Evolutionary conservation across 2,888 invertebrate species (phyloP), one percentile per base, ranked within the genome.

Genomic region (Ischnura elegans): DNA sequence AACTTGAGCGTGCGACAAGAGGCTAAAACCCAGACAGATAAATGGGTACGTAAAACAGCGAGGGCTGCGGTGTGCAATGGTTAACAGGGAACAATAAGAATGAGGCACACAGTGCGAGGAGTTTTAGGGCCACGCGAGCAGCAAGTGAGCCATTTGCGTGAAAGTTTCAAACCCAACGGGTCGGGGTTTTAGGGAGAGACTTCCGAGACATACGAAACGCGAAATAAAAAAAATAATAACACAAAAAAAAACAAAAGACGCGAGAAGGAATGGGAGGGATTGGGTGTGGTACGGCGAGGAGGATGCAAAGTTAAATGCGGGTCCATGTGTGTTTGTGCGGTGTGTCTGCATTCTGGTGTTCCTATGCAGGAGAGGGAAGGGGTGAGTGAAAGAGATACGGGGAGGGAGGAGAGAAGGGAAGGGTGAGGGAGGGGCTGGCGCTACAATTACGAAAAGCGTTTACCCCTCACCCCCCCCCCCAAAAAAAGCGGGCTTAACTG

Each of bases 11-110:
- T n/a, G n/a, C n/a, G 61, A 86, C 86, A 86, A n/a, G 45, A 86
- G 46, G 46, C 86, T 25, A 86, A 55, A 5, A 55, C 90, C 90
- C 90, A 90, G 90, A 90, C 90, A 90, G 90, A 90, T 90, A 90
- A 90, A 90, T 90, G 90, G 90, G 61, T 43, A 43, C 43, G 43
- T n/a, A 61, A 61, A 51, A 51, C 87, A 87, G 47, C 42, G 55
- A 90, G 86, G n/a, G 86, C 46, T 46, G 86, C 46, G 86, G 86
- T n/a, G n/a, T n/a, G n/a, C 36, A 86, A 51, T 86, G 86, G 86
- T 86, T 86, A 86, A 46, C 86, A 51, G 86, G 86, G 43, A 86
- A 46, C 86, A 43, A 46, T 46, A 90, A 61, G 51, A 43, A 90
- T n/a, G 19, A 51, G 43, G 90, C 43, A 45, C 90, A 19, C 51